Evolutionary conservation across 2,797 vertebrate genomes (phyloP), one percentile per base, ranked within the genome.

Genomic region (Emys orbicularis): DNA sequence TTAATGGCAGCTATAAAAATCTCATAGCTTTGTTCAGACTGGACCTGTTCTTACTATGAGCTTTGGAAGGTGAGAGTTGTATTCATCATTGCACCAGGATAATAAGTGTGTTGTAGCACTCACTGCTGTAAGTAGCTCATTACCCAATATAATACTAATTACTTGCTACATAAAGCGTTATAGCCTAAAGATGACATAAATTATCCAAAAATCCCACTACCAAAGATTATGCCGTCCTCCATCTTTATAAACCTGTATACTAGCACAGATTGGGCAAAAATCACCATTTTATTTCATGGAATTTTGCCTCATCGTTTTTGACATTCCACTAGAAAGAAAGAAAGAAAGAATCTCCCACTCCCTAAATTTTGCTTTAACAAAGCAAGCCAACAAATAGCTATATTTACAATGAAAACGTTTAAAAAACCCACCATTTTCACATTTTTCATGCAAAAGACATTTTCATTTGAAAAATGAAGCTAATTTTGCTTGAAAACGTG

Each of bases 1-100:
- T 89, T 93, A 97, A 95, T 94, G 90, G 59, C 50, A 93, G 92
- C 94, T 90, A 92, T 97, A 97, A 97, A 97, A 96, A 91, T 53
- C 80, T 89, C 89, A 94, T 94, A 89, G 68, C 37, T 95, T 96
- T 95, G 84, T 95, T 96, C 93, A 94, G 86, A 90, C 82, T 57
- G 84, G 83, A 53, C 82, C 84, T 91, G 56, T 92, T 89, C 81
- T 93, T 94, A 90, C 59, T 31, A 57, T 74, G 72, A 87, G 84
- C 84, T 96, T 94, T 68, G 82, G 19, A 96, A 94, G 53, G 92
- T 86, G 89, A 94, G 93, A 96, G 92, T 89, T 94, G 12, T 87
- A 90, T 11, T 18, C 27, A 57, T 86, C 41, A 83, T 37, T 52
- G 90, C 6, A 54, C 12, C 25, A 50, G 59, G 74, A 94, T 88